These are phyloP conservation scores for Nothoprocta pentlandii DNA, from an alignment of 2,113 vertebrate species.

Conservation along the genomic window DNA sequence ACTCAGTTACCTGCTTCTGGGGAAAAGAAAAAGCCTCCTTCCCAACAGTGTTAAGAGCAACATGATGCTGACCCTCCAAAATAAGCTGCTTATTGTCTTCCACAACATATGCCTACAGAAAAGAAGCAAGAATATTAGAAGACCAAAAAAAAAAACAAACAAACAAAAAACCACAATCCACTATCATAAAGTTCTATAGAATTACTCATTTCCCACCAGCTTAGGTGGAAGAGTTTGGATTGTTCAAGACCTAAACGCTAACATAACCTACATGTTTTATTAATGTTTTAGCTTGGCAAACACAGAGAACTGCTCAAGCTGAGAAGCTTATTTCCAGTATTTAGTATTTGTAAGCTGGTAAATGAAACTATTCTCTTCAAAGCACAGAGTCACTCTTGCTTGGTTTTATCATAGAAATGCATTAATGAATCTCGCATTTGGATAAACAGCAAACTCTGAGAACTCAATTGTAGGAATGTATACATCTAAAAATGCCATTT, in stretches of 20 bases:
- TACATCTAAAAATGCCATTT: neutral
- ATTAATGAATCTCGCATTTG: neutral
- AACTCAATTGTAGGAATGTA: neutral
- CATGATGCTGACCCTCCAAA: constrained; percentile 95
- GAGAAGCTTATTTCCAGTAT: neutral
- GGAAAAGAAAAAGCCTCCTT: constrained; percentile 90
- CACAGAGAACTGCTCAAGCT: neutral
- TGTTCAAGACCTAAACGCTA: neutral
- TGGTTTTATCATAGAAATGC: too few relatives aligned
- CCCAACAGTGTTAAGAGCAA: constrained; percentile 87
- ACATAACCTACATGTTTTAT: neutral
- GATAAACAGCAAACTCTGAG: neutral
- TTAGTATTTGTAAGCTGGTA: neutral
- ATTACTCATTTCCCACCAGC: neutral
- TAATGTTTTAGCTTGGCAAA: neutral
- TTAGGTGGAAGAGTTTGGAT: neutral
- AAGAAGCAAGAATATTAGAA: constrained; percentile 6
- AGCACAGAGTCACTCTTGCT: neutral
- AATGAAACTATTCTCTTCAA: neutral
- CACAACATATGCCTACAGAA: constrained; percentile 90
- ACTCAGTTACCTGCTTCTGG: constrained; percentile 88
- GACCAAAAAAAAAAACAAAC: neutral
- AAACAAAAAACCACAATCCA: too few relatives aligned
- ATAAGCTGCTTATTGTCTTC: constrained; percentile 97
- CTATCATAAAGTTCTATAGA: neutral